Evolutionary conservation across 1,140 invertebrate species (phyloP).

Genomic region (Drosophila bocqueti): DNA sequence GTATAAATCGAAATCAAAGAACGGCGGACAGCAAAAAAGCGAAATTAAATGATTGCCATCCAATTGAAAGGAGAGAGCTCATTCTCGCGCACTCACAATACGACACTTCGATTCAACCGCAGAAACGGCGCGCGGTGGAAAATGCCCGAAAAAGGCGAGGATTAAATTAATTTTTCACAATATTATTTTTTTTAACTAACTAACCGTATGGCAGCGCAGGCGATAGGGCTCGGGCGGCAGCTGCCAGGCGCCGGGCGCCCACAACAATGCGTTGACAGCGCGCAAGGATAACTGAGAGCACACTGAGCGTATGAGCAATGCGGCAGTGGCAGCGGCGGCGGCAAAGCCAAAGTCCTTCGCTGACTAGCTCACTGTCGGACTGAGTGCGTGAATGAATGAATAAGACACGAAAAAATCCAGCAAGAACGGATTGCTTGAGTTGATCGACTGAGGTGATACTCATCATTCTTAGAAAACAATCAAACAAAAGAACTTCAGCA

Average conservation of each 20-base stretch:
- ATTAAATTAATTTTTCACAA: slow-evolving; percentile 42
- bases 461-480: too few relatives aligned
- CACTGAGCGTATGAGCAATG: slow-evolving; percentile 78
- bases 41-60: slow-evolving; percentile 36
- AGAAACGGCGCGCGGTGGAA: background rate
- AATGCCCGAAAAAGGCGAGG: slow-evolving; percentile 11
- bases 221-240: slow-evolving; percentile 11
- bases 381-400: slow-evolving; percentile 69
- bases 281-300: slow-evolving; percentile 79
- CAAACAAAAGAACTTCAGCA: too few relatives aligned
- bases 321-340: slow-evolving; percentile 20
- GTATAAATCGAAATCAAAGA: slow-evolving; percentile 71
- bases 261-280: slow-evolving; percentile 78
- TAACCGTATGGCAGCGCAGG: slow-evolving; percentile 58
- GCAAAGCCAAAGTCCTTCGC: slow-evolving; percentile 51
- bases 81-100: background rate
- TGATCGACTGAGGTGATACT: slow-evolving; percentile 15
- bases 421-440: slow-evolving; percentile 4
- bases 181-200: slow-evolving; percentile 40
- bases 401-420: slow-evolving; percentile 54
- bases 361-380: slow-evolving; percentile 46
- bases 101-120: slow-evolving; percentile 39
- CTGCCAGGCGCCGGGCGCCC: slow-evolving; percentile 51
- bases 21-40: slow-evolving; percentile 23
- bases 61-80: slow-evolving; percentile 36